Evolutionary conservation across 2,113 vertebrate species (phyloP), one percentile per base, ranked within the genome.

Genomic region (Mixornis gularis): DNA sequence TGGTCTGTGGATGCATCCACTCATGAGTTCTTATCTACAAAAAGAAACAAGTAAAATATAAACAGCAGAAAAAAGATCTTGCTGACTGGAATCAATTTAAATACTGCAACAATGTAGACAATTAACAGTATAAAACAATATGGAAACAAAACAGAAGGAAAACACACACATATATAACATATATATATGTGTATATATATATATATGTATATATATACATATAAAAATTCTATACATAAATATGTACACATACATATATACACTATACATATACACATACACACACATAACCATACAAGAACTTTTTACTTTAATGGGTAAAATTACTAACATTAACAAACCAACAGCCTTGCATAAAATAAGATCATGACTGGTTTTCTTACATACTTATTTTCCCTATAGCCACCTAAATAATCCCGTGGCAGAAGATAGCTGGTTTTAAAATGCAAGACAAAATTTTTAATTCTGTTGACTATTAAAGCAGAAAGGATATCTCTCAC

Each of bases 1-100:
- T 99, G 65, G 97, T 99, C 79, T 99, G 99, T 30, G 94, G 97
- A 91, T 99, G 99, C 98, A 99, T 99, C 99, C 99, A 99, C 94
- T 99, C 99, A 38, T 99, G 99, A 64, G 98, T 99, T 97, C 99
- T 97, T 96, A 99, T 99, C 99, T 99, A 95, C 22, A 64, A 95
- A 94, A 40, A 90, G 58, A 92, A 91, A 86, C 21, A 88, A 62
- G 17, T 53, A 22, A 86, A 91, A 20, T 15, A 13, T 41, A 40
- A 74, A 21, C 55, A 71, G 62, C 7, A 52, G 22, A 36, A 70
- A 83, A 85, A 90, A 43, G 4, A 7, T 77, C 15, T 32, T 74
- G 30, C 25, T 58, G 29, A 88, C 7, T 13, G 29, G 3, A 9
- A 70, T 53, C 3, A 72, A 49, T 56, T 72, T 27, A 34, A 41